These are phyloP conservation scores for Hoplias malabaricus DNA, from an alignment of 2,113 vertebrate species.

Conservation along the genomic window DNA sequence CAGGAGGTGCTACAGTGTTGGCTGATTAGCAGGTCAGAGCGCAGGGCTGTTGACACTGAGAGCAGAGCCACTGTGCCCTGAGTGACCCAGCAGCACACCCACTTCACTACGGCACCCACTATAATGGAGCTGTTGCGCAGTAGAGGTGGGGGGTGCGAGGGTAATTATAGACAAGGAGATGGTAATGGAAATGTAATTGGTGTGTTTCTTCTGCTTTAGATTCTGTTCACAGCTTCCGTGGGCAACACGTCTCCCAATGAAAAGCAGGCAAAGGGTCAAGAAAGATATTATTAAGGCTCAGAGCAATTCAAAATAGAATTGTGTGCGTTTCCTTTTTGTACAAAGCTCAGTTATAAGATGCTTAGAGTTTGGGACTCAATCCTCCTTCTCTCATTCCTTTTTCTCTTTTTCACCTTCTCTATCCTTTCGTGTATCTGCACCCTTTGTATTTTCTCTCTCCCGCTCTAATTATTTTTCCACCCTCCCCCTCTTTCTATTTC, in stretches of 20 bases:
- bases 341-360: too few species aligned
- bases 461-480: too few species aligned
- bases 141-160: background rate
- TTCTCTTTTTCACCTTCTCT: background rate
- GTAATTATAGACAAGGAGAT: slow-evolving; percentile 52
- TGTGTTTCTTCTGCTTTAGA: slow-evolving; percentile 55
- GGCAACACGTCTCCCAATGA: slow-evolving; percentile 7
- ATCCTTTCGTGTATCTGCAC: too few species aligned
- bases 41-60: slow-evolving; percentile 12
- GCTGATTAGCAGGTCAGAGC: slow-evolving; percentile 20
- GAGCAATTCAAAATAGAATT: background rate
- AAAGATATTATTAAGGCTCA: background rate
- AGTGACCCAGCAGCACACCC: slow-evolving; percentile 10
- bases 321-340: background rate
- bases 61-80: slow-evolving; percentile 1
- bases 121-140: slow-evolving; percentile 22
- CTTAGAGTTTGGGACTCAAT: too few species aligned
- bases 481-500: background rate
- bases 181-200: slow-evolving; percentile 64
- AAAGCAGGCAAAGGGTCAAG: background rate
- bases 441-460: too few species aligned
- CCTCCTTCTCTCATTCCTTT: background rate
- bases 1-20: background rate
- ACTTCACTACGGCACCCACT: slow-evolving; percentile 14
- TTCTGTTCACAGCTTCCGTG: slow-evolving; percentile 43